Conservation (phyloP, 2,888 invertebrate species). For the Drosophila lacicola region DNA sequence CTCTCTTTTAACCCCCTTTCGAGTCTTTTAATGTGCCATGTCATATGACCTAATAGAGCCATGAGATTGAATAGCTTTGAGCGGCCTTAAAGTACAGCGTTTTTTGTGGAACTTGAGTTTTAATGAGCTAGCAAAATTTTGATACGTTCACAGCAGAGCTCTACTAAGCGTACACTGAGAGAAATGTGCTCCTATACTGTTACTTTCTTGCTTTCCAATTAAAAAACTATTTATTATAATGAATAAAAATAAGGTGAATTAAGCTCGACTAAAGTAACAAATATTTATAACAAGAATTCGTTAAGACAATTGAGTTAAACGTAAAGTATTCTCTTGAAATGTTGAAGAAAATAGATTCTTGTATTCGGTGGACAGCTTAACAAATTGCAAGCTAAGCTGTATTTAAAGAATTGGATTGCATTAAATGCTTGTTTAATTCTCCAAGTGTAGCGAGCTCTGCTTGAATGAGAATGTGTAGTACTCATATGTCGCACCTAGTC, state of each 20-base stretch:
- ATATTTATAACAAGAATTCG: too few relatives aligned
- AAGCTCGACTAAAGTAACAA: too few relatives aligned
- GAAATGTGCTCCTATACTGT: neutral
- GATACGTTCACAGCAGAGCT: neutral
- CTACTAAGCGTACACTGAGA: neutral
- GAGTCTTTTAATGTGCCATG: constrained; percentile 20
- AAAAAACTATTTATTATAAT: too few relatives aligned
- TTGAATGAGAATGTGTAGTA: neutral
- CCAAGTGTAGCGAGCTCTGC: neutral
- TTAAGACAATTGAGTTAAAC: too few relatives aligned
- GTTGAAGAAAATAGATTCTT: too few relatives aligned
- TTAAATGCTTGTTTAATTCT: neutral
- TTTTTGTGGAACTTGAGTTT: neutral
- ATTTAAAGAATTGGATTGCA: too few relatives aligned
- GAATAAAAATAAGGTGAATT: too few relatives aligned
- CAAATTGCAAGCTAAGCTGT: too few relatives aligned
- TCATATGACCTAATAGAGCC: constrained; percentile 31
- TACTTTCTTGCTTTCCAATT: too few relatives aligned
- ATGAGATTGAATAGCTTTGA: constrained; percentile 27
- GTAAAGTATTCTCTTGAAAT: too few relatives aligned
- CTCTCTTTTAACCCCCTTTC: neutral
- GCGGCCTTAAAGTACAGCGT: constrained; percentile 9
- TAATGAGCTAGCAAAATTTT: constrained; percentile 2
- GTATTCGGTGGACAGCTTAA: too few relatives aligned
- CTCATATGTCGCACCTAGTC: constrained; percentile 3